These are phyloP conservation scores for Lydus trimaculatus DNA, from an alignment of 2,888 invertebrate species.

Conservation along the genomic window DNA sequence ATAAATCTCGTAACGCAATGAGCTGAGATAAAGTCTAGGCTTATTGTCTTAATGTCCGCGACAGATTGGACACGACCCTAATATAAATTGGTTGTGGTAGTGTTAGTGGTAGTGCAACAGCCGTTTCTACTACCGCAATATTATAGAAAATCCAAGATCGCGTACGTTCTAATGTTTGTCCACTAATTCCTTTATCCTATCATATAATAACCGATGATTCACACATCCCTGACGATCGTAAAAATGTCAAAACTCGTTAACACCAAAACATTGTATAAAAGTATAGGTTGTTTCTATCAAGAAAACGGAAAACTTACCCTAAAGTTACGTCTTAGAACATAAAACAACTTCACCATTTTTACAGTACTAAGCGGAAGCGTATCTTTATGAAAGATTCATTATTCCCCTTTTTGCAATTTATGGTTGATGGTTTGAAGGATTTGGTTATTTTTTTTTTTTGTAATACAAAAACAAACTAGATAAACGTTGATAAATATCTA, in stretches of 20 bases:
- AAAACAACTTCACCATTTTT: conserved; percentile 39
- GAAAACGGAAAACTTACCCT: neutral
- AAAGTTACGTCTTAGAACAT: conserved; percentile 15
- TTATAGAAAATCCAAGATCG: conserved; percentile 32
- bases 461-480: neutral
- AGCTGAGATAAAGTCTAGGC: conserved; percentile 51
- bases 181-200: conserved; percentile 26
- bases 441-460: conserved; percentile 15
- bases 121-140: conserved; percentile 28
- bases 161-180: conserved; percentile 29
- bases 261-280: conserved; percentile 21
- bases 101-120: conserved; percentile 34
- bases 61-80: conserved; percentile 56
- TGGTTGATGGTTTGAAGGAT: conserved; percentile 22
- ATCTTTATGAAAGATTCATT: conserved; percentile 41
- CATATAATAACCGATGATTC: conserved; percentile 40
- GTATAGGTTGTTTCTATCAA: conserved; percentile 18
- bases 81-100: conserved; percentile 48
- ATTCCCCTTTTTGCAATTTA: conserved; percentile 33
- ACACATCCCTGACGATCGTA: conserved; percentile 41
- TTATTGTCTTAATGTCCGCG: conserved; percentile 56
- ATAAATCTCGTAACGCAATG: conserved; percentile 49
- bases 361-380: conserved; percentile 31
- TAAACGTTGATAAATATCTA: conserved; percentile 10
- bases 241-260: conserved; percentile 38